A percentile compares a stretch with the other conserved stretches of the same genome.
Evolutionary conservation across 2,113 vertebrate species (phyloP).

Genomic region (Henicopernis longicauda): DNA sequence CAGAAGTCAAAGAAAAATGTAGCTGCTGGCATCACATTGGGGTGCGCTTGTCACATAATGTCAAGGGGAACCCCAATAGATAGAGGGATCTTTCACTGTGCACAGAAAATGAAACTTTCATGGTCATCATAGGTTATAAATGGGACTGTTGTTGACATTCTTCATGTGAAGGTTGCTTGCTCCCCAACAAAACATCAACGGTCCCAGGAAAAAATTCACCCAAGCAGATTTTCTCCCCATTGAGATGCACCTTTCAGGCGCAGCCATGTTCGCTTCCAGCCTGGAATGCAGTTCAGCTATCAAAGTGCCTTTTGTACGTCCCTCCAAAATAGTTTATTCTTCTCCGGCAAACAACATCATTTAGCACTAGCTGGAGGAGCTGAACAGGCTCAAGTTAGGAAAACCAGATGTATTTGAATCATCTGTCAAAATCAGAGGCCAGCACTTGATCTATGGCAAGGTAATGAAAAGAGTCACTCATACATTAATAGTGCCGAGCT

Average conservation of each 20-base stretch:
- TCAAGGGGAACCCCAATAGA: not conserved
- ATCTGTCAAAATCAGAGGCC: constrained; percentile 57
- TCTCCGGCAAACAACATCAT: constrained; percentile 52
- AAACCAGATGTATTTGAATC: constrained; percentile 68
- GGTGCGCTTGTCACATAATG: not conserved
- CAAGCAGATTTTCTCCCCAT: not conserved
- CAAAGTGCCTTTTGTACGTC: constrained; percentile 53
- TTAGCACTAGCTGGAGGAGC: constrained; percentile 41
- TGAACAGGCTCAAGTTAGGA: constrained; percentile 27
- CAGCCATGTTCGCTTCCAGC: not conserved
- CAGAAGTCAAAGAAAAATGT: constrained; percentile 40
- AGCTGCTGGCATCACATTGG: not conserved
- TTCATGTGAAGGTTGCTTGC: not conserved
- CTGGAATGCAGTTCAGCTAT: not conserved
- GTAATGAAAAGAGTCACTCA: constrained; percentile 65
- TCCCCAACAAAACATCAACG: not conserved
- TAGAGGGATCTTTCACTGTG: constrained; percentile 23
- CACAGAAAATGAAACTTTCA: not conserved
- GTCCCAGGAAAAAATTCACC: not conserved
- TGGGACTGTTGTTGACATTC: not conserved
- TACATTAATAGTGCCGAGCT: not conserved
- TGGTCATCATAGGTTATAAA: constrained; percentile 34
- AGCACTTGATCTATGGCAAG: constrained; percentile 54
- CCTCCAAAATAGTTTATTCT: constrained; percentile 63
- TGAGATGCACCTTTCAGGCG: not conserved